Percentiles rank a stretch among this genome's conserved stretches.
Evolutionary conservation across 2,888 invertebrate species (phyloP).

Genomic region (Eilema griseolum): DNA sequence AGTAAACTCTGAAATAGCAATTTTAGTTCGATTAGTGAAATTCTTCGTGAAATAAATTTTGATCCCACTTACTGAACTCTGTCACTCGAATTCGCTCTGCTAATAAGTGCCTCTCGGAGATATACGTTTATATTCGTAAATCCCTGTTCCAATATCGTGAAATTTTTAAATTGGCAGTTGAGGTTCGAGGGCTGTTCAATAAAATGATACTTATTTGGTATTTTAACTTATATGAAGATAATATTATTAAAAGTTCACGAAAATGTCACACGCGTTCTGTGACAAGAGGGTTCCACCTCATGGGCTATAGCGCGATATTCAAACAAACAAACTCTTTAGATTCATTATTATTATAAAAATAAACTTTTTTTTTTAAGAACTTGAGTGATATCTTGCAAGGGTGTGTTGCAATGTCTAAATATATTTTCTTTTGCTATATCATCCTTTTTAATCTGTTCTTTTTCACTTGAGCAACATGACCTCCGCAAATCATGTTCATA

Average conservation of each 20-base stretch:
- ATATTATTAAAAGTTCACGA: background rate
- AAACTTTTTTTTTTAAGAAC: too few species aligned
- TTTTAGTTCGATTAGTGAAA: background rate
- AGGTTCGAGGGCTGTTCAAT: background rate
- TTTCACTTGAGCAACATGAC: too few species aligned
- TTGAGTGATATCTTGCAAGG: too few species aligned
- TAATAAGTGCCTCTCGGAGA: background rate
- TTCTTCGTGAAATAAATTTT: background rate
- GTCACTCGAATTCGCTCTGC: background rate
- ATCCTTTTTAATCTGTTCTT: too few species aligned
- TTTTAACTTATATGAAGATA: background rate
- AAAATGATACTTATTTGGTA: background rate
- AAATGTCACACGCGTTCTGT: too few species aligned
- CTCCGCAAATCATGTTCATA: too few species aligned
- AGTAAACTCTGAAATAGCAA: background rate
- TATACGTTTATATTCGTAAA: background rate
- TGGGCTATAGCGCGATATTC: too few species aligned
- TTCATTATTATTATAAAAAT: too few species aligned
- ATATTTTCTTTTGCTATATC: too few species aligned
- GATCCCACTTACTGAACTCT: background rate
- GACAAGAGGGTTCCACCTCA: too few species aligned
- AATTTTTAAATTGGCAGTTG: background rate
- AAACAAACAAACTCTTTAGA: too few species aligned
- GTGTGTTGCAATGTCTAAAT: too few species aligned
- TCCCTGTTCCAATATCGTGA: background rate